Evolutionary conservation across 2,113 vertebrate species (phyloP), one percentile per base, ranked within the genome.

Genomic region (Thomomys bottae): DNA sequence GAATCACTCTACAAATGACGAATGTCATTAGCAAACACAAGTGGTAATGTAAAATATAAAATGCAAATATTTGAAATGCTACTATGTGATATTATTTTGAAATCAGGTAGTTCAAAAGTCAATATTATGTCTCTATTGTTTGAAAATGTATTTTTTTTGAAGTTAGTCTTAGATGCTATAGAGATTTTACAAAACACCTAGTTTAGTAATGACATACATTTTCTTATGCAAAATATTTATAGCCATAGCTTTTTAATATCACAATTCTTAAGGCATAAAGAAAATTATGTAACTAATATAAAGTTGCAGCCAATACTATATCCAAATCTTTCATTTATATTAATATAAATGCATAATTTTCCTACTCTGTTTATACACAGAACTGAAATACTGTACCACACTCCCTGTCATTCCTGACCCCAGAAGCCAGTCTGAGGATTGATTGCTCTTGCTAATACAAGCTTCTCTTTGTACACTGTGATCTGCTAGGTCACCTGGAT

Each of bases 31-130:
- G 5, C 21, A 77, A 88, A 88, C 3, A 86, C 3, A 81, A 71
- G 30, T 36, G 9, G 36, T 5, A 94, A 3, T 68, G 1, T 3
- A 85, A 77, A 85, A 49, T 70, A 21, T 1, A 12, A 49, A 49
- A 54, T 54, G 49, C 77, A 88, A 70, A 84, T 42, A 75, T 84
- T 23, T 85, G 82, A 12, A 1, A 20, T 26, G 72, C 59, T 49
- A 40, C 24, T 54, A 5, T 78, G 40, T 86, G 40, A n/a, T 67
- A 61, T 10, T 93, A 4, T 86, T 21, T 72, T 86, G 64, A 81
- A 78, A 59, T 83, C 57, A 94, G 14, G 23, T 87, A 73, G 75
- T 87, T 90, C 23, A 84, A 87, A 90, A 84, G 12, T 8, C 7
- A 34, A 40, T 72, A 32, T 61, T 72, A 54, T 54, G 17, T 15